These are phyloP conservation scores for Drosophila prostipennis DNA, from an alignment of 2,888 invertebrate genomes.

Conservation along the genomic window DNA sequence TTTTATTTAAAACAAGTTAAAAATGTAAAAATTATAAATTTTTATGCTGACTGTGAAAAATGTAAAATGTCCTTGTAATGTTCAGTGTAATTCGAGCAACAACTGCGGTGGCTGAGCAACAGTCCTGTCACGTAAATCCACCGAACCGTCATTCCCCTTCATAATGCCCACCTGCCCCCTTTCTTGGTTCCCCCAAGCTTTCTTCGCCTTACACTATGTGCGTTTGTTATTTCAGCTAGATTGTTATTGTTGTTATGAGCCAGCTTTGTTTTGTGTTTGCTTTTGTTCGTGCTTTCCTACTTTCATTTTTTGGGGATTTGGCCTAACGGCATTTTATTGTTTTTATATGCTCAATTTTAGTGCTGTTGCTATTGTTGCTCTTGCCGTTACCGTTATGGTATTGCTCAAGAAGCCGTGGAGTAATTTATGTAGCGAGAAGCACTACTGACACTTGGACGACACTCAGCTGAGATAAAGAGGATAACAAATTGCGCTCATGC, in stretches of 20 bases:
- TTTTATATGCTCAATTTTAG: conserved; percentile 42
- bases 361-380: conserved; percentile 27
- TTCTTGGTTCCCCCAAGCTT: neutral
- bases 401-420: conserved; percentile 59
- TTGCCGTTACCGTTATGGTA: conserved; percentile 45
- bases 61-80: neutral
- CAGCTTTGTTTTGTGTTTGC: conserved; percentile 7
- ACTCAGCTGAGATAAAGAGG: conserved; percentile 79
- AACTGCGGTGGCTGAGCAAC: neutral
- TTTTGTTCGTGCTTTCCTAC: conserved; percentile 26
- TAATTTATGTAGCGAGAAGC: conserved; percentile 76
- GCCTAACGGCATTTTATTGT: conserved; percentile 37
- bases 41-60: neutral
- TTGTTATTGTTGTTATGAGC: conserved; percentile 26
- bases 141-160: neutral
- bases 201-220: neutral
- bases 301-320: conserved; percentile 27
- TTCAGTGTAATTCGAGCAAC: neutral
- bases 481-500: conserved; percentile 79
- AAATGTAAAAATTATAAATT: no score
- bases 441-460: conserved; percentile 73
- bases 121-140: neutral
- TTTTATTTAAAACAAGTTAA: no score
- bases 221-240: conserved; percentile 12
- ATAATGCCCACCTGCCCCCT: neutral